Base-by-base conservation (phyloP, 2,113 vertebrate species). In the Pagrus major region DNA sequence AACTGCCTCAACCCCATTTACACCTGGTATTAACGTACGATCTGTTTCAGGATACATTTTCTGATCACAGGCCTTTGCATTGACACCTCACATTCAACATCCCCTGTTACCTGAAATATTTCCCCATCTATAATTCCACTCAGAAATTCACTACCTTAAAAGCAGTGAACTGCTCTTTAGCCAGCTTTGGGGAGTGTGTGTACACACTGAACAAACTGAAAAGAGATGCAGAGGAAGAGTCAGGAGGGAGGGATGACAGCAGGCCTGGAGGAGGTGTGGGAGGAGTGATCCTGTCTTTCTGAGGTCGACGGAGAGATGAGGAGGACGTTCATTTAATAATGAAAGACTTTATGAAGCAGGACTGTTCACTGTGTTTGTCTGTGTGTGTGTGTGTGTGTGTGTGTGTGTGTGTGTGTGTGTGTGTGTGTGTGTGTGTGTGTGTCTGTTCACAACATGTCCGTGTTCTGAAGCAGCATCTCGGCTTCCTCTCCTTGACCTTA, bases 261-360 rank as follows among this genome's bases (percentile, higher is more conserved):
- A 11, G 21, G 60, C 33, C 67, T 49, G 56, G 31, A 67, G 71
- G 59, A 71, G 27, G 52, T 15, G 61, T 23, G 27, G 41, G 66
- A 79, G 76, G 46, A 63, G 55, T 14, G 63, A 58, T 80, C 65
- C 27, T 63, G 71, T 83, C 58, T 60, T 6, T 59, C 49, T 58
- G 47, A 75, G 31, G 51, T 56, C 7, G 21, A 37, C n/a, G 23
- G 29, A 67, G 56, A 81, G 59, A 69, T 10, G 37, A 41, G 59
- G 12, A 59, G 63, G 20, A n/a, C 1, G 7, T 71, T 84, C 58
- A 76, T 83, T 51, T 71, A 80, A 70, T 81, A 59, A 78, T 74
- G 66, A 78, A 37, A 16, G 46, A 27, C 65, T 80, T 75, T 37
- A 69, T 29, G 23, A 31, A 54, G 33, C 25, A 41, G 56, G 44